phyloP scores from a whole-genome alignment of 2,113 vertebrate genomes.

The Acinonyx jubatus region DNA sequence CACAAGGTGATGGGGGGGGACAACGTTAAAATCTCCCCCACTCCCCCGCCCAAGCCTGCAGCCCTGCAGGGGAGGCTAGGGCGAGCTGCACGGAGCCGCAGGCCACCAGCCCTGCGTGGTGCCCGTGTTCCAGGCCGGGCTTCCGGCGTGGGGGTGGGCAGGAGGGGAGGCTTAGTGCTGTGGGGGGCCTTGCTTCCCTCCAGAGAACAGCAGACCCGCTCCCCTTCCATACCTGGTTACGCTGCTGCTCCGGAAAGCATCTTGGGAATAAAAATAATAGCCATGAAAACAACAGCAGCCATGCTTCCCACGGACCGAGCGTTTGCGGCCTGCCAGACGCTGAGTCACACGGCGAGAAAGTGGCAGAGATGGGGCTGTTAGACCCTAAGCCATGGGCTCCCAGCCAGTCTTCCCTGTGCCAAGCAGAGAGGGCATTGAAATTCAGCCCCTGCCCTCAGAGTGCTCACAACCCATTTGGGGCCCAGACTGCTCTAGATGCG shows the following conservation, averaged over 20 bases:
- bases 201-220: background rate
- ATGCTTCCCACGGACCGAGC: accelerated
- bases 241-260: accelerated
- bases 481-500: background rate
- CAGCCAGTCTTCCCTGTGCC: background rate
- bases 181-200: background rate
- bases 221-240: background rate
- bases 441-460: background rate
- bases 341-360: background rate
- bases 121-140: accelerated
- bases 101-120: background rate
- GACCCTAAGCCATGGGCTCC: background rate
- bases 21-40: background rate
- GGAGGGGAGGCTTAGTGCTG: background rate
- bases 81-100: background rate
- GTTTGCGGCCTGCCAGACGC: background rate
- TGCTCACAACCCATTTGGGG: background rate
- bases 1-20: background rate
- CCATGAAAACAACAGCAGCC: background rate
- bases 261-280: background rate
- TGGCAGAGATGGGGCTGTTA: background rate
- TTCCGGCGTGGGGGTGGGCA: accelerated
- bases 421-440: background rate
- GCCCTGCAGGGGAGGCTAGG: background rate
- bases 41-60: background rate